Evolutionary conservation across 2,888 invertebrate genomes (phyloP), one percentile per base, ranked within the genome.

Genomic region (Philonicus albiceps): DNA sequence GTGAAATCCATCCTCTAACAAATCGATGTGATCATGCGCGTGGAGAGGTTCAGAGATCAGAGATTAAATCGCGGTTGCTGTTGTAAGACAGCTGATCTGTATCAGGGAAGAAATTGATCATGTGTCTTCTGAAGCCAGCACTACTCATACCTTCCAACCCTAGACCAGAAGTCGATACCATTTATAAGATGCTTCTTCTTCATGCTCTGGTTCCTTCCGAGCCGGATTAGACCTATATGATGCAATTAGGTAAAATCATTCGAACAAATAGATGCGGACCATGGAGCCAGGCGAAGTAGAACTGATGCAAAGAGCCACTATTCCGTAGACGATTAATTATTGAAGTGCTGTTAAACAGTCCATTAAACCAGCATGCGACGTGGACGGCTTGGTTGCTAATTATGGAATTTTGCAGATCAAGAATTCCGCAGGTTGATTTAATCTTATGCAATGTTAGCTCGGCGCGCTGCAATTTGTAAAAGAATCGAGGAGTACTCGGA

Each of bases 281-380:
- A 64, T 64, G 64, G n/a, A 27, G 27, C 19, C 27, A 27, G 22
- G 3, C 64, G 0, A 64, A 19, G 22, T 30, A 4, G 27, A 3
- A 19, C 37, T 37, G 75, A 31, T 31, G 37, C 75, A 75, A 75
- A 19, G 19, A 75, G 30, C 34, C 34, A 37, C 22, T 64, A 27
- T 64, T 75, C 75, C 75, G 19, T 75, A 37, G 19, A 8, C 75
- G 75, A 75, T 75, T 34, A 75, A 75, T 75, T 75, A 75, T 75
- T 75, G 75, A 75, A 34, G 75, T n/a, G 30, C 37, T 75, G 75
- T 75, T 75, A 75, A 75, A 75, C 37, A 37, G 75, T 75, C 75
- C 75, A 75, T 75, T 75, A 75, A 75, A n/a, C 37, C 34, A 13
- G 37, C 11, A 37, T 34, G 34, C 6, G 37, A 75, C 37, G 34